Conservation (phyloP, 2,797 vertebrate genomes). For the Alosa sapidissima region DNA sequence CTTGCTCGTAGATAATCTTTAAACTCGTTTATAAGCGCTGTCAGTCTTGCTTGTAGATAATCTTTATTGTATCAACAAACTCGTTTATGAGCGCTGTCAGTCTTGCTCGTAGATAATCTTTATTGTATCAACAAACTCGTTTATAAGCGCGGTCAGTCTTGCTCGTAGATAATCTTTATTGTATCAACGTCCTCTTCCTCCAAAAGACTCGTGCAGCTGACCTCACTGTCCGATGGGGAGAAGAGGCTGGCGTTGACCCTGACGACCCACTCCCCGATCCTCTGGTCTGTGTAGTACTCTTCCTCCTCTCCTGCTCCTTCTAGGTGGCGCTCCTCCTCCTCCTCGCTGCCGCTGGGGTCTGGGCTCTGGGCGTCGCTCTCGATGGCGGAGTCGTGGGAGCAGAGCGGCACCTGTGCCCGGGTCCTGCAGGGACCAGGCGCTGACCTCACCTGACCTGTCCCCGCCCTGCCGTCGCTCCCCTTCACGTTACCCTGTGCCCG, state of each 20-base stretch:
- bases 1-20: conserved; percentile 67
- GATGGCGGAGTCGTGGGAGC: conserved; percentile 58
- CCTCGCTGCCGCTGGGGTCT: conserved; percentile 28
- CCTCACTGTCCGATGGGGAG: conserved; percentile 50
- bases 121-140: conserved; percentile 59
- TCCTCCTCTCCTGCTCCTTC: conserved; percentile 9
- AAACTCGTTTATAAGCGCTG: no score
- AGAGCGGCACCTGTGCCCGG: conserved; percentile 47
- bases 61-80: conserved; percentile 72
- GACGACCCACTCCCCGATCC: conserved; percentile 72
- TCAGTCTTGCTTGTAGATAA: no score
- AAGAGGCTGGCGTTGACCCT: conserved; percentile 72
- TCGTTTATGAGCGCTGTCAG: no score
- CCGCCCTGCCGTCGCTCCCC: conserved; percentile 32
- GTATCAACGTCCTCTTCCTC: conserved; percentile 71
- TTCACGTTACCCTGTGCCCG: conserved; percentile 46
- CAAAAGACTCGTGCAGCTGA: conserved; percentile 38
- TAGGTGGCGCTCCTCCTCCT: neutral
- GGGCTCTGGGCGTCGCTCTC: conserved; percentile 63
- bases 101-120: neutral
- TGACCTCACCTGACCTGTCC: conserved; percentile 47
- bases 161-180: conserved; percentile 71
- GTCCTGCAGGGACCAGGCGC: conserved; percentile 36
- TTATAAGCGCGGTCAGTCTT: conserved; percentile 25
- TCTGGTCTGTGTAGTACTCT: conserved; percentile 68